Evolutionary conservation across 2,888 invertebrate genomes (phyloP).

Genomic region (Stenolophus ochropezus): DNA sequence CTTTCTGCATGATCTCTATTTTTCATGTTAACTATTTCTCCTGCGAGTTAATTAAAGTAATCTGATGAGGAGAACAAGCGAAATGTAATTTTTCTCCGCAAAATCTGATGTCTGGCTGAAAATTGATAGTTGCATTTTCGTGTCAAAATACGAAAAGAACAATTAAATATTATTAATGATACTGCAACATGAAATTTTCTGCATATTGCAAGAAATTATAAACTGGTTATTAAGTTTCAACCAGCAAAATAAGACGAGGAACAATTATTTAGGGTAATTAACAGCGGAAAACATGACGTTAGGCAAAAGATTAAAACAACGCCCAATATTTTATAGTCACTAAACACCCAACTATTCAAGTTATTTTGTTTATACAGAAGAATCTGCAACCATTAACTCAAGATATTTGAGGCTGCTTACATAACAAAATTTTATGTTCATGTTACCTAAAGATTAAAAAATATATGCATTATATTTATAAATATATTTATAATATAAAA

Average conservation of each 20-base stretch:
- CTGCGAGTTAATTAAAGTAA: not conserved
- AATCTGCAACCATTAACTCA: too few relatives aligned
- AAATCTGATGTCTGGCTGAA: slow-evolving; percentile 36
- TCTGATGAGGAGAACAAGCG: not conserved
- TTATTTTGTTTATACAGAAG: too few relatives aligned
- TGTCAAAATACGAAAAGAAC: slow-evolving; percentile 38
- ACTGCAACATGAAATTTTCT: slow-evolving; percentile 38
- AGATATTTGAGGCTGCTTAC: too few relatives aligned
- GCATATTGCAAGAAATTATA: slow-evolving; percentile 15
- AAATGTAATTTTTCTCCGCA: not conserved
- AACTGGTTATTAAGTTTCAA: slow-evolving; percentile 10
- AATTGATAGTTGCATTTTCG: slow-evolving; percentile 34
- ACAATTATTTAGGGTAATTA: slow-evolving; percentile 18
- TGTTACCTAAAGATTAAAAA: too few relatives aligned
- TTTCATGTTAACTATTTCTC: too few relatives aligned
- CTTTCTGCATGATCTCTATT: too few relatives aligned
- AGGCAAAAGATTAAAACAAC: not conserved
- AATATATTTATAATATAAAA: too few relatives aligned
- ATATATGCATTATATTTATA: too few relatives aligned
- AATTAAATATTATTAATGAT: slow-evolving; percentile 43
- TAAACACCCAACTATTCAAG: too few relatives aligned
- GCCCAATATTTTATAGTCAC: not conserved
- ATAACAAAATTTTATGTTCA: too few relatives aligned
- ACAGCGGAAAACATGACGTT: not conserved
- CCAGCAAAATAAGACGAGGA: not conserved